phyloP scores from a whole-genome alignment of 2,888 invertebrate species.

The Clistopyga incitator region DNA sequence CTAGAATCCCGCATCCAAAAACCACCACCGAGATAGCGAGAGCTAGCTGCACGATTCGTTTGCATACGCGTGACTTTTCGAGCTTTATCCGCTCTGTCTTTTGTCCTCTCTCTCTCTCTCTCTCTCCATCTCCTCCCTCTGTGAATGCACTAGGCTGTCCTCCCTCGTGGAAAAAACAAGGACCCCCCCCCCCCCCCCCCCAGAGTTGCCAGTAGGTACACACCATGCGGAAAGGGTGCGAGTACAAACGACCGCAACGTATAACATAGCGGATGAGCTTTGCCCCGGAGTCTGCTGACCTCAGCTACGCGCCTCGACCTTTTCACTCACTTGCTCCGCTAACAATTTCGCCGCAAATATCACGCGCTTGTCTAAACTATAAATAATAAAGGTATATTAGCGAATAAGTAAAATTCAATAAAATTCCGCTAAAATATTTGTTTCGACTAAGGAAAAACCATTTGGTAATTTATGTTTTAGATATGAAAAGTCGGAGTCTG shows the following conservation, averaged over 20 bases:
- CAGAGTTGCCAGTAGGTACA: slow-evolving; percentile 31
- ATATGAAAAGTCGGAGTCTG: neutral
- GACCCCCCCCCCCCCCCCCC: slow-evolving; percentile 13
- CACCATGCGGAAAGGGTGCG: slow-evolving; percentile 47
- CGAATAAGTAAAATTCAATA: slow-evolving; percentile 26
- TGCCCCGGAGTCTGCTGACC: slow-evolving; percentile 55
- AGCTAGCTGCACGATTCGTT: slow-evolving; percentile 60
- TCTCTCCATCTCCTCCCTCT: slow-evolving; percentile 36
- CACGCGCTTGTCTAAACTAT: slow-evolving; percentile 31
- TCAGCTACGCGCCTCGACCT: slow-evolving; percentile 41
- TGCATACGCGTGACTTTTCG: slow-evolving; percentile 61
- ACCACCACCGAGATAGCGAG: slow-evolving; percentile 60
- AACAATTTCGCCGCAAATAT: slow-evolving; percentile 48
- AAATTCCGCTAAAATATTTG: neutral
- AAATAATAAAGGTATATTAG: slow-evolving; percentile 43
- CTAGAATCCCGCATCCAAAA: slow-evolving; percentile 59
- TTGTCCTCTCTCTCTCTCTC: slow-evolving; percentile 23
- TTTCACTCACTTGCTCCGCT: slow-evolving; percentile 41
- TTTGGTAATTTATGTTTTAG: neutral
- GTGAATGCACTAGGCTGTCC: slow-evolving; percentile 38
- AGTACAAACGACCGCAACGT: slow-evolving; percentile 50
- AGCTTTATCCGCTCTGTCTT: slow-evolving; percentile 42
- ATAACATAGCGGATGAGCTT: slow-evolving; percentile 55
- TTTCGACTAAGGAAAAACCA: neutral
- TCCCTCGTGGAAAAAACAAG: slow-evolving; percentile 52